Evolutionary conservation across 2,113 vertebrate genomes (phyloP), one percentile per base, ranked within the genome.

Genomic region (Sardina pilchardus): DNA sequence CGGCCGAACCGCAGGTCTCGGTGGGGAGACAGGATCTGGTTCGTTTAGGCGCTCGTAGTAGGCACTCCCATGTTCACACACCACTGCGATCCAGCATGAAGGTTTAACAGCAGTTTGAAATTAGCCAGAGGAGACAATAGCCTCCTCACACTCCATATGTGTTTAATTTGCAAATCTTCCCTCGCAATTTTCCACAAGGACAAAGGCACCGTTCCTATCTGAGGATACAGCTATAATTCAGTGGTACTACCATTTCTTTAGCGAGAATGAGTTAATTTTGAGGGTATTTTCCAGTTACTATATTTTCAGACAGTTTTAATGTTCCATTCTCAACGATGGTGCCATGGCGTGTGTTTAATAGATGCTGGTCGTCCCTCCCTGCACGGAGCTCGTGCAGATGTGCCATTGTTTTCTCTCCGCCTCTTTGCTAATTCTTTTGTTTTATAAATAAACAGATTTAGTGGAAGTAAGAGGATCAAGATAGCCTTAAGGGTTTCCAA

Each of bases 361-460:
- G 34, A 36, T 34, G 30, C 26, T 36, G 26, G 26, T 34, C 36
- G 36, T 34, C 26, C 30, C 71, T 78, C 71, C 30, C 14, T 78
- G 19, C 30, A 17, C 14, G 36, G 36, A 78, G 71, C 71, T 78
- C 3, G 14, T 39, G 71, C 71, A 78, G 71, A 34, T 78, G 71
- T 78, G 26, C 10, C 10, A 34, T 36, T 78, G 34, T 36, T 78
- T 34, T 78, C 71, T 36, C 12, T 78, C 8, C 14, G 14, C 71
- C 71, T 78, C 71, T 12, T 78, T 36, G 71, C 30, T 78, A 78
- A 34, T 78, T 78, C 30, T 78, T 34, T 78, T 78, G 71, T 78
- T 78, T 78, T 78, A 78, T 34, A 78, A 78, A 78, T 78, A 78
- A 78, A 78, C 71, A 39, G 71, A 78, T 78, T 78, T 39, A 78